A percentile compares a stretch with the other conserved stretches of the same genome.
phyloP scores from a whole-genome alignment of 23 tunicate species.

The Halocynthia roretzi region DNA sequence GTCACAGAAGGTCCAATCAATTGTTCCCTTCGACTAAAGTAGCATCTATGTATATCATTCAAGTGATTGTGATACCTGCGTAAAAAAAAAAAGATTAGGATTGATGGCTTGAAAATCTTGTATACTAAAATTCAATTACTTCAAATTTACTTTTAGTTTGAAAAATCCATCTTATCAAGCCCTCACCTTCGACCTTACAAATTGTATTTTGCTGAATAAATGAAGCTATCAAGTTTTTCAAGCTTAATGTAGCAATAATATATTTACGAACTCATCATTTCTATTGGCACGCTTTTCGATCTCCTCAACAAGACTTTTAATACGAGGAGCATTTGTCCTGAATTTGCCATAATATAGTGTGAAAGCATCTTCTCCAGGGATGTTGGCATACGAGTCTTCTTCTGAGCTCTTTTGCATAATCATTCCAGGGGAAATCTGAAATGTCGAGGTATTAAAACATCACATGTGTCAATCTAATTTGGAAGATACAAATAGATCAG shows the following conservation, averaged over 20 bases:
- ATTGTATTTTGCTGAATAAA: no score
- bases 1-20: slow-evolving; percentile 89
- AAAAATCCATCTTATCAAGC: background rate
- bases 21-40: slow-evolving; percentile 79
- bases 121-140: background rate
- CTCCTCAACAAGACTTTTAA: slow-evolving; percentile 73
- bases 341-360: slow-evolving; percentile 97
- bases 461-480: no score
- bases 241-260: background rate
- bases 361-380: slow-evolving; percentile 82
- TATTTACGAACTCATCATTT: slow-evolving; percentile 38
- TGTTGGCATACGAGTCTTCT: slow-evolving; percentile 12
- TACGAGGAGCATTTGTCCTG: slow-evolving; percentile 96
- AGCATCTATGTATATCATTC: slow-evolving; percentile 83
- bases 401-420: slow-evolving; percentile 16
- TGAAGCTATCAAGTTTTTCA: no score
- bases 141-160: background rate
- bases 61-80: slow-evolving; percentile 50
- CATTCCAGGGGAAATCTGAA: no score
- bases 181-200: no score
- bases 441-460: no score
- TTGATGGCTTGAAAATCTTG: background rate
- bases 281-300: slow-evolving; percentile 53
- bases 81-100: background rate
- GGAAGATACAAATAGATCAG: no score